These are phyloP conservation scores for Montipora capricornis DNA, from an alignment of 64 coral and sea anemone species.

Conservation along the genomic window DNA sequence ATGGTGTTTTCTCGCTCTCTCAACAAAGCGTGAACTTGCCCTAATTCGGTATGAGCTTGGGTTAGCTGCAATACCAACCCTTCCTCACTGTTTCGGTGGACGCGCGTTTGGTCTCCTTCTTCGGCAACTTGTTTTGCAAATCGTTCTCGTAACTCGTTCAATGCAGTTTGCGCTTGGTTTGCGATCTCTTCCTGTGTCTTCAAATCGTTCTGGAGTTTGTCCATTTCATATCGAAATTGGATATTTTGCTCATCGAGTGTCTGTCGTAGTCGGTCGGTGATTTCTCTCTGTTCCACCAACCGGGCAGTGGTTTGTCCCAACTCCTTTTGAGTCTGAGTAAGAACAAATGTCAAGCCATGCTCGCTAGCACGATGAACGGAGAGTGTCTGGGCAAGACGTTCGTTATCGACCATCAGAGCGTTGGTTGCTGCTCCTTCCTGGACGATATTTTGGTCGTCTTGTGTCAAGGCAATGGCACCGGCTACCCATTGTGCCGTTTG, in stretches of 20 bases:
- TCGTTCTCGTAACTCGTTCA: no score
- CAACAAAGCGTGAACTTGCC: not conserved
- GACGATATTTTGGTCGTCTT: not conserved
- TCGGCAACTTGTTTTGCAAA: no score
- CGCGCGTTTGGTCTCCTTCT: no score
- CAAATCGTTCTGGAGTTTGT: no score
- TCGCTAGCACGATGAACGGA: not conserved
- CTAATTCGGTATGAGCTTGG: not conserved
- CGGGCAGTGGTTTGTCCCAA: not conserved
- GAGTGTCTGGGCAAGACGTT: not conserved
- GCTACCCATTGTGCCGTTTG: not conserved
- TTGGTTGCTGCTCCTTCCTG: not conserved
- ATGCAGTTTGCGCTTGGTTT: no score
- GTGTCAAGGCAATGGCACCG: not conserved
- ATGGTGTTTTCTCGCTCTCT: not conserved
- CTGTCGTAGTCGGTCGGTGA: no score
- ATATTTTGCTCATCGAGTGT: no score
- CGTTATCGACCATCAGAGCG: not conserved
- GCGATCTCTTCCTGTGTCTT: no score
- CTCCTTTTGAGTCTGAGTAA: not conserved
- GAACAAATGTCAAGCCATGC: not conserved
- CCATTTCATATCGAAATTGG: no score
- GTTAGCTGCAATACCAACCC: not conserved
- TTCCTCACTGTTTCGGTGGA: not conserved
- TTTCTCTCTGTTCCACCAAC: not conserved